Base-by-base conservation (phyloP, 2,797 vertebrate genomes). In the Salmo trutta region DNA sequence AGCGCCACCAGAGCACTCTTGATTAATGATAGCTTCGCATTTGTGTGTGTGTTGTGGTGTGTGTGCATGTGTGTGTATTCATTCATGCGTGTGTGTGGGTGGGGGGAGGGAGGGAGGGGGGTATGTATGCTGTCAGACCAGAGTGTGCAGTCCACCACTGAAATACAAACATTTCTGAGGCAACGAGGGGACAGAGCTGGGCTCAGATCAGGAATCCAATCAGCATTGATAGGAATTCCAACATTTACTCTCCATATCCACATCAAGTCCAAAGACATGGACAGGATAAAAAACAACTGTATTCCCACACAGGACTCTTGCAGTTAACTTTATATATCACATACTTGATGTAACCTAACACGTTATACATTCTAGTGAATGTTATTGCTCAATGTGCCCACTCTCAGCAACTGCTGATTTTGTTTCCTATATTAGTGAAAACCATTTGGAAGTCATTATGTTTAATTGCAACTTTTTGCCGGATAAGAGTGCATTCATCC, bases 21-120 rank as follows among this genome's bases (percentile, higher is more conserved):
- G 51, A 78, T 80, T 83, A 76, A 81, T 67, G 52, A 75, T 68
- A 19, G 29, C 27, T 56, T 67, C 69, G 3, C 69, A n/a, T 53
- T 29, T 78, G 21, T 17, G 29, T 76, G 64, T 41, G 17, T 47
- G 72, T 47, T 77, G 56, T 59, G 56, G 53, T 41, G 64, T 78
- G 62, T 54, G 66, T 52, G 27, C 75, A 75, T 41, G 41, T 75
- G 51, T 70, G 15, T 71, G 56, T 21, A 47, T 47, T 47, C 41
- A 47, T 47, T 21, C 73, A 56, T 75, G 74, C 24, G 21, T 66
- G 73, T 52, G 64, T 53, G 64, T 53, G 74, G 15, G 10, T 3
- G 12, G 52, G 4, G 36, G 6, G 36, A 7, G 14, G 52, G 52
- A 3, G 52, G 12, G 31, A 33, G 31, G 52, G 14, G 16, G 14